Evolutionary conservation across 1,140 invertebrate species (phyloP).

Genomic region (Coboldia fuscipes): DNA sequence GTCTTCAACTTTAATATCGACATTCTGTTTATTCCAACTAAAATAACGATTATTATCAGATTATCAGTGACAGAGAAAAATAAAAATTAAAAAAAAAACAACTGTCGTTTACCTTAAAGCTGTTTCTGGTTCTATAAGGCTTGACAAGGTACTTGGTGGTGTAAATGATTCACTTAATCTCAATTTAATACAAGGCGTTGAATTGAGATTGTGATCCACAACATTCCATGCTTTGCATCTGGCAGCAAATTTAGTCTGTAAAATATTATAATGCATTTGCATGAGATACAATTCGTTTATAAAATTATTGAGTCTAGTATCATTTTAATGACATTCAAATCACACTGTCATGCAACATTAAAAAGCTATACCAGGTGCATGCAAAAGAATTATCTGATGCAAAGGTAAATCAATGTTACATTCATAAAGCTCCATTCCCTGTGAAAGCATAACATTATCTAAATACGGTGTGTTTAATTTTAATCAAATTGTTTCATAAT

Average conservation of each 20-base stretch:
- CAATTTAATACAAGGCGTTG: slow-evolving; percentile 28
- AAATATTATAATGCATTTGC: slow-evolving; percentile 18
- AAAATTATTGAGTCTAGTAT: too few relatives aligned
- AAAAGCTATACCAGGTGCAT: too few relatives aligned
- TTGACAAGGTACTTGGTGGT: slow-evolving; percentile 7
- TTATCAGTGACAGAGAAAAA: slow-evolving; percentile 12
- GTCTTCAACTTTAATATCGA: slow-evolving; percentile 42
- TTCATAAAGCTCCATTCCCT: too few relatives aligned
- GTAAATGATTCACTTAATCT: slow-evolving; percentile 34
- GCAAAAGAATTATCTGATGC: too few relatives aligned
- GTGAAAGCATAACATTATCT: too few relatives aligned
- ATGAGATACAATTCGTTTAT: too few relatives aligned
- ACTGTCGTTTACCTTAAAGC: slow-evolving; percentile 12
- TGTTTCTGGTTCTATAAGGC: not conserved
- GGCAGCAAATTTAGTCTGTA: slow-evolving; percentile 46
- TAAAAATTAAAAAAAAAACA: slow-evolving; percentile 9
- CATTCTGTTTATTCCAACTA: slow-evolving; percentile 23
- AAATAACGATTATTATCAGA: slow-evolving; percentile 3
- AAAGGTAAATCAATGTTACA: too few relatives aligned
- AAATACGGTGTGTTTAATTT: too few relatives aligned
- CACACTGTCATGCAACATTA: too few relatives aligned
- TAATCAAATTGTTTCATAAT: too few relatives aligned
- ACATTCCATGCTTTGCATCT: slow-evolving; percentile 46
- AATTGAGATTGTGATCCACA: slow-evolving; percentile 28
- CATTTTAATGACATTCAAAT: too few relatives aligned